Evolutionary conservation across 2,888 invertebrate species (phyloP).

Genomic region (Formica aserva): DNA sequence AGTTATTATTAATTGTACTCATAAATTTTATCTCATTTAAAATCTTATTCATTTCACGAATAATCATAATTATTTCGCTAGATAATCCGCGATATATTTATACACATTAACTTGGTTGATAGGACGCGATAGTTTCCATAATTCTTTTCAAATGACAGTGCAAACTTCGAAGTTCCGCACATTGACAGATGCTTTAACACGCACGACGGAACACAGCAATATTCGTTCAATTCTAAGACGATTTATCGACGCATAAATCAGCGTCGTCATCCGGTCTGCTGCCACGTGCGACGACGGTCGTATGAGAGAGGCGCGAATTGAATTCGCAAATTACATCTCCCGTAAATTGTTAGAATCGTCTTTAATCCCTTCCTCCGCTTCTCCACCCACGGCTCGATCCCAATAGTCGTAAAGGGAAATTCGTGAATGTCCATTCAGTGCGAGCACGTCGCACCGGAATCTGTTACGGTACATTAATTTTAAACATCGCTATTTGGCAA

Average conservation of each 20-base stretch:
- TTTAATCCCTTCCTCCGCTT: conserved; percentile 62
- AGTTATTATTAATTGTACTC: neutral
- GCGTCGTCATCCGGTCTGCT: conserved; percentile 18
- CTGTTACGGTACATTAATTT: conserved; percentile 70
- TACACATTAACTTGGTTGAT: too few relatives aligned
- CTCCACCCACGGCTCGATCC: conserved; percentile 40
- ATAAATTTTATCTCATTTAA: neutral
- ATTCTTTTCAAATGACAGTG: neutral
- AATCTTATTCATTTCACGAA: neutral
- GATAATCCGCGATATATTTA: neutral
- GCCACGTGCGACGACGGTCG: conserved; percentile 11
- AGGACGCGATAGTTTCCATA: neutral
- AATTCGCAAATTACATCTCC: conserved; percentile 67
- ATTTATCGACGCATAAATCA: conserved; percentile 54
- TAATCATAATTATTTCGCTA: neutral
- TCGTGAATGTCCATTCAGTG: conserved; percentile 62
- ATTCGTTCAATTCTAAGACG: neutral
- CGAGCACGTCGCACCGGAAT: conserved; percentile 63
- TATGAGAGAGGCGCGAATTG: conserved; percentile 61
- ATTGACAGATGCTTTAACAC: neutral
- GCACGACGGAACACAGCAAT: neutral
- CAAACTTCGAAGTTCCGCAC: neutral
- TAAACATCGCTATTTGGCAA: conserved; percentile 45
- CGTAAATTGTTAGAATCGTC: conserved; percentile 61
- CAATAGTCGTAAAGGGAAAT: conserved; percentile 73